Percentiles rank a stretch among this genome's conserved stretches.
phyloP scores from a whole-genome alignment of 2,113 vertebrate species.

The Xerus inauris region DNA sequence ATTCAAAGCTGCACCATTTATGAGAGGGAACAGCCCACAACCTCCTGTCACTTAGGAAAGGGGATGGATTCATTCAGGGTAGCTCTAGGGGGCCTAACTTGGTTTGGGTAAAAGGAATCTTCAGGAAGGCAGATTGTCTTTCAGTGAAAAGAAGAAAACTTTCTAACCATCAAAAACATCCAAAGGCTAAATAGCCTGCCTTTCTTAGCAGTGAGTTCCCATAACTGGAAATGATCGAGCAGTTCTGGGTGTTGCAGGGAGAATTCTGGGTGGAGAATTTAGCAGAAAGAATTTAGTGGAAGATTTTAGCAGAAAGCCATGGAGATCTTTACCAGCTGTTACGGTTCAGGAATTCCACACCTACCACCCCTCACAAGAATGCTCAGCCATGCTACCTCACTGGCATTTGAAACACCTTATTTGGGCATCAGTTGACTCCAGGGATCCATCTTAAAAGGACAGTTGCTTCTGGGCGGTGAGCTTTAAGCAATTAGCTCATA shows the following conservation, averaged over 20 bases:
- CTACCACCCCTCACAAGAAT: background rate
- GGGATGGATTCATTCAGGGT: background rate
- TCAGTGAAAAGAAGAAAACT: background rate
- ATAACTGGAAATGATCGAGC: background rate
- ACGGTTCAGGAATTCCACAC: background rate
- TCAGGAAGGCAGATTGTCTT: slow-evolving; percentile 17
- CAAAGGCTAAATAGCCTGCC: background rate
- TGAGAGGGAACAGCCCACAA: background rate
- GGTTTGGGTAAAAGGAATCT: background rate
- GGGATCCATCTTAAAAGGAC: background rate
- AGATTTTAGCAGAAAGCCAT: background rate
- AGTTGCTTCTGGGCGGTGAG: background rate
- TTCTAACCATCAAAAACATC: background rate
- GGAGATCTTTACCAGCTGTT: background rate
- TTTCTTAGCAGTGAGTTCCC: background rate
- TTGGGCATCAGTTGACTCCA: background rate
- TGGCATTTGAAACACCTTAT: background rate
- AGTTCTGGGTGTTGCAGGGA: slow-evolving; percentile 20
- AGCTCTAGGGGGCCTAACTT: background rate
- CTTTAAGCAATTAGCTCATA: slow-evolving; percentile 37
- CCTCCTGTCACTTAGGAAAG: background rate
- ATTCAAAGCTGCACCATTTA: background rate
- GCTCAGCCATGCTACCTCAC: background rate
- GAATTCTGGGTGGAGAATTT: background rate
- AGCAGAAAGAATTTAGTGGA: background rate